These are phyloP conservation scores for Fratercula arctica DNA, from an alignment of 2,797 vertebrate genomes.

Conservation along the genomic window DNA sequence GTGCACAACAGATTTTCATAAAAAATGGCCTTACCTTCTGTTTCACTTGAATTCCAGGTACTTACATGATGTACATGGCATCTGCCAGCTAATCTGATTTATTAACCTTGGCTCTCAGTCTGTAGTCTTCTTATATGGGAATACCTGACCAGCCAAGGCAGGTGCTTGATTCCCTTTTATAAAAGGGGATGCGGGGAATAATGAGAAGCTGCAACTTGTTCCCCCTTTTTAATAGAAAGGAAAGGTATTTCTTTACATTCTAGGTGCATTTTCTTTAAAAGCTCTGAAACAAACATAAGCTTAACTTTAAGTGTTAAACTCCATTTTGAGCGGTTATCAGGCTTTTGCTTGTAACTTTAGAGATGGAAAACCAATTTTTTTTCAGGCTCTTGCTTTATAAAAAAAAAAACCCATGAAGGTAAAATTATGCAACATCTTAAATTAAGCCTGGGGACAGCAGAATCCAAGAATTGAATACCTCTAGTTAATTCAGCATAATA, in stretches of 20 bases:
- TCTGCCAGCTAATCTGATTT: not conserved
- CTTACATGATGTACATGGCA: not conserved
- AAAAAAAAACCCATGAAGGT: not conserved
- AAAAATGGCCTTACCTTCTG: not conserved
- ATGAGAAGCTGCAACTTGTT: not conserved
- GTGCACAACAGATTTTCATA: not conserved
- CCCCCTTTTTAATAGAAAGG: not conserved
- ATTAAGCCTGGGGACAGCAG: not conserved
- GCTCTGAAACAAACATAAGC: not conserved
- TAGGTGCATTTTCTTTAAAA: not conserved
- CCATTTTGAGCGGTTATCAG: not conserved
- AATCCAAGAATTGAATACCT: not conserved
- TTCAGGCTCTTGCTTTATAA: not conserved
- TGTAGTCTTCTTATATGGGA: not conserved
- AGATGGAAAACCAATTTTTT: not conserved
- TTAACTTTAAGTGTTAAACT: not conserved
- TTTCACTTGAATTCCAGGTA: not conserved
- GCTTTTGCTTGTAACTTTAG: not conserved
- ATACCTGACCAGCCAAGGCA: not conserved
- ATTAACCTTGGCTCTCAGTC: not conserved
- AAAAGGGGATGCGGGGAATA: not conserved
- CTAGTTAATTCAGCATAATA: not conserved
- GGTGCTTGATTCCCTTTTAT: not conserved
- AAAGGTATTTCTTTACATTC: not conserved
- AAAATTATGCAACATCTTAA: not conserved